These are phyloP conservation scores for Ceryle rudis DNA, from an alignment of 2,797 vertebrate genomes.

Conservation along the genomic window DNA sequence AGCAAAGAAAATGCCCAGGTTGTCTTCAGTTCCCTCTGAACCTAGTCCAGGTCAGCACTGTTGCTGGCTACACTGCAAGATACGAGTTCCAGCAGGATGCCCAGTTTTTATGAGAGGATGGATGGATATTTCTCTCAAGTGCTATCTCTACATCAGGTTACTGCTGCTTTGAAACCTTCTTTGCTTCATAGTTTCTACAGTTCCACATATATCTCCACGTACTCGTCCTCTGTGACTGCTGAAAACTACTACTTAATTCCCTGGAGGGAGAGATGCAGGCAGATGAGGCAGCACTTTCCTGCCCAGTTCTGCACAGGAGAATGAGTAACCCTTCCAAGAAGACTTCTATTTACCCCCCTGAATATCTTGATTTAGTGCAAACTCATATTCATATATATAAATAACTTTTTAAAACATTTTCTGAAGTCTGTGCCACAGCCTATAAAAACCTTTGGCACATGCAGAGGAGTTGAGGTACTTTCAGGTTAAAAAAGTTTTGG, in stretches of 20 bases:
- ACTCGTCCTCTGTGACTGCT: neutral
- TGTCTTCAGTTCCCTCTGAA: neutral
- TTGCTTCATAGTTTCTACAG: neutral
- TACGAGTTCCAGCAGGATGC: neutral
- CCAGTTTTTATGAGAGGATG: neutral
- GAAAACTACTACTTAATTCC: neutral
- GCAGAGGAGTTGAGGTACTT: neutral
- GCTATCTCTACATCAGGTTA: neutral
- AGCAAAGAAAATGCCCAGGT: neutral
- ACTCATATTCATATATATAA: neutral
- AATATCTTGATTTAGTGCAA: neutral
- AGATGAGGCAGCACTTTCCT: neutral
- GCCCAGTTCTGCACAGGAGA: neutral
- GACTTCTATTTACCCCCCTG: neutral
- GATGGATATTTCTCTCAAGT: neutral
- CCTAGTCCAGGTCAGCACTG: neutral
- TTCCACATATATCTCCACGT: neutral
- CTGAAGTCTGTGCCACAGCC: neutral
- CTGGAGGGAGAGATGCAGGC: neutral
- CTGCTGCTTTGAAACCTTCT: neutral
- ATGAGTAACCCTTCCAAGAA: neutral
- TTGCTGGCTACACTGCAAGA: neutral
- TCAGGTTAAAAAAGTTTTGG: neutral
- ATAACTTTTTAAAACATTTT: constrained; percentile 2
- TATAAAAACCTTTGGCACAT: neutral